Evolutionary conservation across 2,888 invertebrate species (phyloP).

Genomic region (Anthoptus insignis): DNA sequence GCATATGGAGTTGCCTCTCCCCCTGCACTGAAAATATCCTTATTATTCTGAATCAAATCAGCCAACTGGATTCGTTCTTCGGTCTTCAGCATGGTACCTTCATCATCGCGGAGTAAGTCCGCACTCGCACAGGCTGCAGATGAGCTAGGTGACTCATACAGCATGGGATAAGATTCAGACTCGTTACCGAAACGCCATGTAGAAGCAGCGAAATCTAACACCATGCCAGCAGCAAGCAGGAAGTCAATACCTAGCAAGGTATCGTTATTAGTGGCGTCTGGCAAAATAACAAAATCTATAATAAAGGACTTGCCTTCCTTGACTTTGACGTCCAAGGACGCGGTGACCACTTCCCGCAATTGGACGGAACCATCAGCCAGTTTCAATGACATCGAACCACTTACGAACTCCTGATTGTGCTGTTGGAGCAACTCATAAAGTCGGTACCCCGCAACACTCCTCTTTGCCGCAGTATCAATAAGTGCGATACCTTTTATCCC

Average conservation of each 20-base stretch:
- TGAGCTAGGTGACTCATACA: not conserved
- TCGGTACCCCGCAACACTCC: constrained; percentile 28
- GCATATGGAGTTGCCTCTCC: constrained; percentile 7
- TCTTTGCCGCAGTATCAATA: constrained; percentile 34
- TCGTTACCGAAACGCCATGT: not conserved
- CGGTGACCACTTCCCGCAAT: not conserved
- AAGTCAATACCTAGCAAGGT: constrained; percentile 32
- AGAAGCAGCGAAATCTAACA: not conserved
- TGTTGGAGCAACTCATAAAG: constrained; percentile 23
- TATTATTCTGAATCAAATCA: not conserved
- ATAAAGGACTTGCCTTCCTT: not conserved
- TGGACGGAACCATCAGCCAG: constrained; percentile 17
- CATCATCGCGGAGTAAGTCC: not conserved
- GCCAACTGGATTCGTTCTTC: constrained; percentile 3
- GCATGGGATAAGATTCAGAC: not conserved
- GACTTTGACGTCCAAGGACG: constrained; percentile 10
- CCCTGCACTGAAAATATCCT: constrained; percentile 7
- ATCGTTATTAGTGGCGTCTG: constrained; percentile 25
- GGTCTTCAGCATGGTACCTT: not conserved
- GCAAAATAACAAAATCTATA: constrained; percentile 21
- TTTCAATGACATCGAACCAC: constrained; percentile 15
- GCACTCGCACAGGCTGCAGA: not conserved
- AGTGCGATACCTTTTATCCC: constrained; percentile 15
- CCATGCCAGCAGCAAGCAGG: not conserved
- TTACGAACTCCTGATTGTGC: not conserved